Percentiles rank a stretch among this genome's conserved stretches.
These are phyloP conservation scores for Amphiprion percula DNA, from an alignment of 2,113 vertebrate species.

Conservation along the genomic window DNA sequence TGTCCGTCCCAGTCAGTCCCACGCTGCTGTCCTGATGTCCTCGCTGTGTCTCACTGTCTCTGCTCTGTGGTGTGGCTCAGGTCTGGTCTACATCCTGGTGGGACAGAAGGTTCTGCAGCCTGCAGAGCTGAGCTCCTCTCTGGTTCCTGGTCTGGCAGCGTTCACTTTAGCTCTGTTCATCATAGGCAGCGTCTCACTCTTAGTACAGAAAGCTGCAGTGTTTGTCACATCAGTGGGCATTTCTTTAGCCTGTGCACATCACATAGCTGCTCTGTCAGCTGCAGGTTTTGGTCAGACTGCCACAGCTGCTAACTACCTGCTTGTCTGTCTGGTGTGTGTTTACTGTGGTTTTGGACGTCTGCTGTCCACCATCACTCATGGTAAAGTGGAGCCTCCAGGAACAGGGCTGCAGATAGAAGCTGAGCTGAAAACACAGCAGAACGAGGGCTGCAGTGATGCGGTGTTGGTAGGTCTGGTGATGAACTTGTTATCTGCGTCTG, in stretches of 20 bases:
- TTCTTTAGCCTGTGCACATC: constrained; percentile 87
- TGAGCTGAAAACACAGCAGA: constrained; percentile 20
- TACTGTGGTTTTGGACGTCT: constrained; percentile 86
- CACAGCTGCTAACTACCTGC: constrained; percentile 86
- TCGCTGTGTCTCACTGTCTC: constrained; percentile 87
- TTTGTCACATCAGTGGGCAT: constrained; percentile 79
- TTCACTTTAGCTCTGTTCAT: constrained; percentile 85
- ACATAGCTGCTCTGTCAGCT: constrained; percentile 81
- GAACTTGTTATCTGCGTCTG: constrained; percentile 87
- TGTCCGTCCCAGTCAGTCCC: constrained; percentile 78
- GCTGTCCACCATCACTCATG: constrained; percentile 77
- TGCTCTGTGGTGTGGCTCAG: constrained; percentile 87
- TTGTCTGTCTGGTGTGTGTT: constrained; percentile 82
- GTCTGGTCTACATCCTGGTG: constrained; percentile 84
- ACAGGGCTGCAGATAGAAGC: constrained; percentile 61
- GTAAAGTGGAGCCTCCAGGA: constrained; percentile 79
- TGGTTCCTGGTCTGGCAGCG: constrained; percentile 87
- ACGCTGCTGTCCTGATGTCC: constrained; percentile 73
- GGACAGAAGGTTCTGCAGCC: constrained; percentile 77
- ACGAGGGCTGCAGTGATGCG: constrained; percentile 50
- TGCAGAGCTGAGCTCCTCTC: constrained; percentile 65
- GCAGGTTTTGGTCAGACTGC: constrained; percentile 82
- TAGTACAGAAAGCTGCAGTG: constrained; percentile 77
- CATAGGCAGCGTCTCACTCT: constrained; percentile 78
- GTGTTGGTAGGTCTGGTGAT: constrained; percentile 79